Evolutionary conservation across 2,113 vertebrate species (phyloP).

Genomic region (Macquaria australasica): DNA sequence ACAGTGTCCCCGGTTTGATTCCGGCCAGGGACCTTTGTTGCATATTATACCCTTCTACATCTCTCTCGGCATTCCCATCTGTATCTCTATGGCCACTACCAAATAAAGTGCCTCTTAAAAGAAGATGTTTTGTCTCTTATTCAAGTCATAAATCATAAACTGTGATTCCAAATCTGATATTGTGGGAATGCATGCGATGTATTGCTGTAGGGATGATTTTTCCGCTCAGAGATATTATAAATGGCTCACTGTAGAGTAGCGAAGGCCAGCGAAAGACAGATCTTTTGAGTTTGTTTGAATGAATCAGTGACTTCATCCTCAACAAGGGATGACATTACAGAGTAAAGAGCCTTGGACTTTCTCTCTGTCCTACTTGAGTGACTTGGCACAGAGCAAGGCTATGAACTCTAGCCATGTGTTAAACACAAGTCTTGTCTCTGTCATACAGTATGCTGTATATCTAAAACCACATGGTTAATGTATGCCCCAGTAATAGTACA

Average conservation of each 20-base stretch:
- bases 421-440: conserved; percentile 51
- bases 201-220: conserved; percentile 18
- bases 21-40: neutral
- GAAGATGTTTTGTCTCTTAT: neutral
- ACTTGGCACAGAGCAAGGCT: conserved; percentile 52
- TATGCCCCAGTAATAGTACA: conserved; percentile 45
- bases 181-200: conserved; percentile 10
- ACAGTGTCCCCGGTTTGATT: too few relatives aligned
- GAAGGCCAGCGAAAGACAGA: neutral
- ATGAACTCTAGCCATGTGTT: conserved; percentile 63
- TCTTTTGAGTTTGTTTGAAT: conserved; percentile 37
- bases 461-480: conserved; percentile 58
- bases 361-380: conserved; percentile 55
- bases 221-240: conserved; percentile 22
- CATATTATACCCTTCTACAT: neutral
- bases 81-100: neutral
- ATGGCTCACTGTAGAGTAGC: conserved; percentile 13
- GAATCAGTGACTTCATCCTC: conserved; percentile 67
- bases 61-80: neutral
- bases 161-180: conserved; percentile 5
- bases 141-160: neutral
- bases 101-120: neutral
- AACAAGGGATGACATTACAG: conserved; percentile 56
- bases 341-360: conserved; percentile 48
- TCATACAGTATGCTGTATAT: conserved; percentile 37